Base-by-base conservation (phyloP, 2,888 invertebrate species). In the Epicampocera succincta region DNA sequence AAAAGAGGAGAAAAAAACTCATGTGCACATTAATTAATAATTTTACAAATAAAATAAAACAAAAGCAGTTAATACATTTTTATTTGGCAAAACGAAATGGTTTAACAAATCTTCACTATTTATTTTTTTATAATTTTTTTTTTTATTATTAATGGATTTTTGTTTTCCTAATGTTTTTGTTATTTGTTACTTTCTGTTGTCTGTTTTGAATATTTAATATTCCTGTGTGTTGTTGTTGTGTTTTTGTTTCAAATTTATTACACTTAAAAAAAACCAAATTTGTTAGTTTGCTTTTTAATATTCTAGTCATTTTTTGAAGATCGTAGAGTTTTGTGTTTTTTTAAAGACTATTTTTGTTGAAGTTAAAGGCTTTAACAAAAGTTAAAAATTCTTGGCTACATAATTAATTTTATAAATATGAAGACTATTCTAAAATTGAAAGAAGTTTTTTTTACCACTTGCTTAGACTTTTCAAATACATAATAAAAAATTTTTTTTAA, bases 1-100 rank as follows among this genome's bases (percentile, higher is more conserved):
- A 29, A 29, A 4, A 29, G 3, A 4, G 6, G 3, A 29, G 33
- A 33, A 33, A 74, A 80, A 44, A 33, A 46, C 11, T 5, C 52
- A 78, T 68, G 63, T 68, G 58, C 54, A 80, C 71, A 50, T 42
- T 46, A 38, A 50, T 63, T 33, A 68, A 38, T 68, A 8, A 29
- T 56, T 60, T 44, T n/a, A 58, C 29, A 42, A 54, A 79, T 50
- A 79, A 61, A 78, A 73, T 48, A 63, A 72, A 79, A 54, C 17
- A 44, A 33, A 40, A 17, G 21, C 15, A 66, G 8, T 58, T 66
- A 21, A 25, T 19, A 17, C 17, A 29, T 21, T 33, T 58, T 66
- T 60, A 58, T 60, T 60, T 44, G 21, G n/a, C 15, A 44, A 68
- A 69, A 33, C 17, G n/a, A 61, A 60, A 19, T 33, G 15, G 21